Conservation (phyloP, 2,113 vertebrate species). For the Cranoglanis bouderius region DNA sequence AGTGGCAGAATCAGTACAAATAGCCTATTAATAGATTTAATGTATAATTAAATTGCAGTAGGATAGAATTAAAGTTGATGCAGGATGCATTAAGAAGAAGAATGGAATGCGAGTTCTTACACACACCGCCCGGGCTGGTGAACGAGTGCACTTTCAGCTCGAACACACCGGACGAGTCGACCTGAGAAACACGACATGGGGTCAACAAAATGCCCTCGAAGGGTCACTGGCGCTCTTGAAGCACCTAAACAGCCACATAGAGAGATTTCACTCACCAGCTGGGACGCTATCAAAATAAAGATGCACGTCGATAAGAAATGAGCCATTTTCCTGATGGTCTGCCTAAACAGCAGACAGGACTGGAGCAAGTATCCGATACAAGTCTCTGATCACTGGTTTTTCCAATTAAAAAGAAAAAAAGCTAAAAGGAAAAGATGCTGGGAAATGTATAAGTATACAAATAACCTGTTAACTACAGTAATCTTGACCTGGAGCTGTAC, state of each 20-base stretch:
- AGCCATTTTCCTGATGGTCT: conserved; percentile 65
- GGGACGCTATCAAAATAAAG: conserved; percentile 56
- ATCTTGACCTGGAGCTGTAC: neutral
- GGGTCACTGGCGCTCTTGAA: no score
- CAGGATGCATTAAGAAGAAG: neutral
- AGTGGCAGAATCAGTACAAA: neutral
- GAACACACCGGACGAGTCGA: conserved; percentile 76
- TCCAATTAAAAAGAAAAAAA: conserved; percentile 16
- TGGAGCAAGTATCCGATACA: conserved; percentile 41
- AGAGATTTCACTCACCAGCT: conserved; percentile 62
- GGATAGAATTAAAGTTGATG: neutral
- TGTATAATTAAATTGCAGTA: neutral
- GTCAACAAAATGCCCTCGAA: no score
- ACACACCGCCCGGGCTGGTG: conserved; percentile 62
- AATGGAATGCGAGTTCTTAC: conserved; percentile 54
- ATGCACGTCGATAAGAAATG: conserved; percentile 60
- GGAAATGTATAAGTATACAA: neutral
- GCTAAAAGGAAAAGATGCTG: neutral
- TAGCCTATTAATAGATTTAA: neutral
- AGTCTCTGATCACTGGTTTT: conserved; percentile 7
- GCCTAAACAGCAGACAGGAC: conserved; percentile 49
- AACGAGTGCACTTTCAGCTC: conserved; percentile 86
- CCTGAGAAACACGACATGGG: conserved; percentile 61
- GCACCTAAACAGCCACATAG: neutral
- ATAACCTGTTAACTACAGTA: neutral